Conservation (phyloP, 1,140 invertebrate genomes). For the Drosophila simulans region DNA sequence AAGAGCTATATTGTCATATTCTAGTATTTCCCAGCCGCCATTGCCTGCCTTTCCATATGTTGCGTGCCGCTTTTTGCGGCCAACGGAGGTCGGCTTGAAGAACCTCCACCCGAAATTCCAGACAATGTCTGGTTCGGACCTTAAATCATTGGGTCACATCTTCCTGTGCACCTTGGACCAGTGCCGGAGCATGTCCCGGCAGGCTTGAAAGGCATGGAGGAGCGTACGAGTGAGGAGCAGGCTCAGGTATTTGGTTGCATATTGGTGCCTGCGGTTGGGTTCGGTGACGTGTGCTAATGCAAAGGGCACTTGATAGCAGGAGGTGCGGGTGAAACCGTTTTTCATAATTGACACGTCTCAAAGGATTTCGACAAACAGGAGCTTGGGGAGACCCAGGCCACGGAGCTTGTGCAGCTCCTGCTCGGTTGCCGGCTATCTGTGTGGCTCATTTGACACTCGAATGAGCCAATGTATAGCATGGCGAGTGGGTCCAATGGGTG, state of each 20-base stretch:
- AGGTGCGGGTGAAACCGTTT: slow-evolving; percentile 5
- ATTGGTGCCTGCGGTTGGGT: neutral
- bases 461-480: slow-evolving; percentile 38
- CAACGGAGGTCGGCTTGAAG: slow-evolving; percentile 11
- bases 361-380: neutral
- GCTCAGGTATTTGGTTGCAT: slow-evolving; percentile 5
- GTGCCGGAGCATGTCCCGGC: too few species aligned
- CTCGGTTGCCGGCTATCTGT: neutral
- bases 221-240: neutral
- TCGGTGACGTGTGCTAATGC: slow-evolving; percentile 11
- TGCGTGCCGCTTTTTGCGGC: slow-evolving; percentile 15
- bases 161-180: neutral
- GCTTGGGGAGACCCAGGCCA: neutral
- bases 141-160: slow-evolving; percentile 1
- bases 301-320: slow-evolving; percentile 18
- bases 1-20: slow-evolving; percentile 76
- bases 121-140: neutral
- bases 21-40: slow-evolving; percentile 45
- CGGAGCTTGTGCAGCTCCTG: too few species aligned
- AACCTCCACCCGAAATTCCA: neutral
- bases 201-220: too few species aligned
- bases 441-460: slow-evolving; percentile 52
- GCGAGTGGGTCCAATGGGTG: slow-evolving; percentile 33
- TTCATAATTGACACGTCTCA: slow-evolving; percentile 38
- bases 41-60: slow-evolving; percentile 12